Base-by-base conservation (phyloP, 1,140 invertebrate species). In the Achroia grisella region DNA sequence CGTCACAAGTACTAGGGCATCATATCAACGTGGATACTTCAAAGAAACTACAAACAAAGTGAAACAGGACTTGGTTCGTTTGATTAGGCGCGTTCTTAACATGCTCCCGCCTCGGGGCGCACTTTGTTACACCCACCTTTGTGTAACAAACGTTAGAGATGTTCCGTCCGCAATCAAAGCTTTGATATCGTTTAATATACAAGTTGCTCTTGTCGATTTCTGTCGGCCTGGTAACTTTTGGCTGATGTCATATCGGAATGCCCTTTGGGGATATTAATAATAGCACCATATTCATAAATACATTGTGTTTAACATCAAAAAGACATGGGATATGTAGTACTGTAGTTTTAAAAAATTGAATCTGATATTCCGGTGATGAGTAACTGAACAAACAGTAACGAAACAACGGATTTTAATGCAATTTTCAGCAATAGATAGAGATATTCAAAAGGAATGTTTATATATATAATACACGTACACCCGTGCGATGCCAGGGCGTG, bases 1-100 rank as follows among this genome's bases (percentile, higher is more conserved):
- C 48, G 54, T 56, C 47, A 48, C 49, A 44, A 48, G 46, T 65
- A 68, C 62, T 57, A 66, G 53, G 55, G 53, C 46, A 63, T 60
- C 66, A 69, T 69, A 65, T 54, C 62, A 61, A 59, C 52, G 51
- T 33, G 40, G 57, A 44, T 49, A 62, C 58, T 67, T 74, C 71
- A 74, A 74, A 74, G 71, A 66, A 71, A 69, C 62, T 57, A 56
- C 51, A 49, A 47, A 65, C 66, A 71, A 72, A 76, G 68, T 61
- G 60, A 58, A 72, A 64, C 54, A 47, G 47, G 31, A 57, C 44
- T 60, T 44, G 42, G 56, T 54, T 52, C 70, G 62, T 72, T 71
- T 76, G 67, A 76, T 76, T 76, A 69, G 71, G 67, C 70, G 54
- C 61, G 65, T 62, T 65, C 62, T 64, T 62, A 58, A 51, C 60